These are phyloP conservation scores for Lathronympha strigana DNA, from an alignment of 2,888 invertebrate genomes.

Conservation along the genomic window DNA sequence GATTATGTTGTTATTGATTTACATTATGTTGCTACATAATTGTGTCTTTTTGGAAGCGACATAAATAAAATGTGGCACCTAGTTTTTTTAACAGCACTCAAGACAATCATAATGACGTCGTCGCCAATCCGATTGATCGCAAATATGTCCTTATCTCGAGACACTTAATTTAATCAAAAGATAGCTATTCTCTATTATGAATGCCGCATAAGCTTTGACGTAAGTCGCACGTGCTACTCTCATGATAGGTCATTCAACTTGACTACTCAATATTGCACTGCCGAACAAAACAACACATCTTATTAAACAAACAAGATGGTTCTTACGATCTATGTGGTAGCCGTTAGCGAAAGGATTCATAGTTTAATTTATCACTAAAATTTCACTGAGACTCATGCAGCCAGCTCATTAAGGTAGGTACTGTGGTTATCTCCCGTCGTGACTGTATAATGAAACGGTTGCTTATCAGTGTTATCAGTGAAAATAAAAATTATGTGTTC, in stretches of 20 bases:
- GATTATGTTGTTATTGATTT: too few species aligned
- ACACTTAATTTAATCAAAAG: not conserved
- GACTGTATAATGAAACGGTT: slow-evolving; percentile 17
- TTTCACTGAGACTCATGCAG: slow-evolving; percentile 26
- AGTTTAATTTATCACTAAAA: slow-evolving; percentile 26
- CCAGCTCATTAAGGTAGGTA: slow-evolving; percentile 5
- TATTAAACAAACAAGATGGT: slow-evolving; percentile 12
- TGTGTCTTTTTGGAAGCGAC: too few species aligned
- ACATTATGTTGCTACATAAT: too few species aligned
- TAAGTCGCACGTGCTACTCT: not conserved
- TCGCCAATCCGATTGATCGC: not conserved
- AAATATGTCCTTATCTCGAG: not conserved
- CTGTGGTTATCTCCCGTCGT: slow-evolving; percentile 33
- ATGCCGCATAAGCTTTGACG: not conserved
- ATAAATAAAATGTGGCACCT: too few species aligned
- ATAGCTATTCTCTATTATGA: not conserved
- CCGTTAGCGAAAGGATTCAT: slow-evolving; percentile 48
- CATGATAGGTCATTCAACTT: slow-evolving; percentile 8
- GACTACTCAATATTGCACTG: not conserved
- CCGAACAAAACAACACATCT: slow-evolving; percentile 6
- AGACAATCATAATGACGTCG: not conserved
- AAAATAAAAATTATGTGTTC: slow-evolving; percentile 35
- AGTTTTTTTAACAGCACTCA: too few species aligned
- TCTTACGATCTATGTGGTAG: slow-evolving; percentile 45
- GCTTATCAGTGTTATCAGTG: slow-evolving; percentile 38